Conservation (phyloP, 2,888 invertebrate species). For the Polydrusus tereticollis region DNA sequence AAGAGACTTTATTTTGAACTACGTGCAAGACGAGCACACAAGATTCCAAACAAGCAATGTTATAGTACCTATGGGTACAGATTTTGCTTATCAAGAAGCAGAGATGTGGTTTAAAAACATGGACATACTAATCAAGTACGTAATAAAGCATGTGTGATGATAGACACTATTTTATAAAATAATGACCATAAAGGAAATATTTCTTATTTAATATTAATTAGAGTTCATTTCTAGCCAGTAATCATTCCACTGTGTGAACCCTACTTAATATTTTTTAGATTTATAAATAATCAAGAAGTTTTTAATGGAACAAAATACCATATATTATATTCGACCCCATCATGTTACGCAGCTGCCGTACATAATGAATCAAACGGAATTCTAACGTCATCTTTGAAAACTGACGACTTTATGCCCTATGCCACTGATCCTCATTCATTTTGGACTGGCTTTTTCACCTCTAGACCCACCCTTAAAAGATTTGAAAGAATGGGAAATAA, state of each 20-base stretch:
- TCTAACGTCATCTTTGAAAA: constrained; percentile 77
- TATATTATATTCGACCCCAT: constrained; percentile 86
- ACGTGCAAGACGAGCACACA: constrained; percentile 2
- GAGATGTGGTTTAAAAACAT: constrained; percentile 72
- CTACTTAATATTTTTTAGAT: constrained; percentile 24
- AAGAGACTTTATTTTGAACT: constrained; percentile 55
- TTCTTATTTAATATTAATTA: too few relatives aligned
- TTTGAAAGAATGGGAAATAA: constrained; percentile 82
- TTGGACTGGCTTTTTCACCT: constrained; percentile 94
- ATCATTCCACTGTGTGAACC: too few relatives aligned
- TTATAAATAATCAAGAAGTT: constrained; percentile 24
- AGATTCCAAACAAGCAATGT: constrained; percentile 71
- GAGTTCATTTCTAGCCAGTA: too few relatives aligned
- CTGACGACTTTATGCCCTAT: constrained; percentile 93
- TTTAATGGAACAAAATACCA: constrained; percentile 70
- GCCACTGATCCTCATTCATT: constrained; percentile 85
- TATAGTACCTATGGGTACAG: constrained; percentile 76
- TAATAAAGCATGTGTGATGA: neutral
- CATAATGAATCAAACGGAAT: constrained; percentile 71
- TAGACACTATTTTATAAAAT: too few relatives aligned
- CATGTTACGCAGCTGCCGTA: constrained; percentile 84
- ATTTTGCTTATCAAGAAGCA: constrained; percentile 75
- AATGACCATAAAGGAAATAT: too few relatives aligned
- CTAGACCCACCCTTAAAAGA: constrained; percentile 83
- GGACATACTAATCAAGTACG: constrained; percentile 70